These are phyloP conservation scores for Hesperophylax magnus DNA, from an alignment of 1,140 invertebrate genomes.

Conservation along the genomic window DNA sequence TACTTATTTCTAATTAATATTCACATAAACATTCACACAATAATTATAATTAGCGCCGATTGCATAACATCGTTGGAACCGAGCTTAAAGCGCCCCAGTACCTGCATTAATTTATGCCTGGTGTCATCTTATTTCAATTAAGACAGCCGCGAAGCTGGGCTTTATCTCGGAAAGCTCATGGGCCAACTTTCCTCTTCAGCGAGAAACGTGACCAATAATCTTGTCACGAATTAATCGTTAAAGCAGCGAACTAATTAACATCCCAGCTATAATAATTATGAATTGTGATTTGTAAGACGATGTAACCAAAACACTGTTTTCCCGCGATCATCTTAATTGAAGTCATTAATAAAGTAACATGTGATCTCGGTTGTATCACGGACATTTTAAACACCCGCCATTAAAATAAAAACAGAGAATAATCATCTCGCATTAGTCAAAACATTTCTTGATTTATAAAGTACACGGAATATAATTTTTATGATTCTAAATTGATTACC, in stretches of 20 bases:
- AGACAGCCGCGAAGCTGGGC: background rate
- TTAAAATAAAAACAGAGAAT: conserved; percentile 4
- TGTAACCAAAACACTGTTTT: background rate
- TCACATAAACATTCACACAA: no score
- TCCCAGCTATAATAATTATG: conserved; percentile 13
- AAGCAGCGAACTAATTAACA: conserved; percentile 30
- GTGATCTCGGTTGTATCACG: background rate
- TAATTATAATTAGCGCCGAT: no score
- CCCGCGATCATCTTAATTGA: conserved; percentile 11
- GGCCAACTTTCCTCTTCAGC: no score
- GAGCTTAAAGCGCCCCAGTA: background rate
- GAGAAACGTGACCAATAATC: conserved; percentile 16
- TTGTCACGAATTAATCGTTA: conserved; percentile 37
- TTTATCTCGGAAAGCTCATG: no score
- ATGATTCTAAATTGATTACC: background rate
- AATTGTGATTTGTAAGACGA: conserved; percentile 12
- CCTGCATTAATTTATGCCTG: background rate
- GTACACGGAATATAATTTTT: background rate
- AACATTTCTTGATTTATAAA: background rate
- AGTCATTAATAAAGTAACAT: background rate
- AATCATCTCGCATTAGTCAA: conserved; percentile 1
- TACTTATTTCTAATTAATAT: no score
- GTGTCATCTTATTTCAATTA: conserved; percentile 16
- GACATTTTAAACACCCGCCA: background rate
- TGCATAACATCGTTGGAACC: background rate